Evolutionary conservation across 2,113 vertebrate species (phyloP).

Genomic region (Entosphenus tridentatus): DNA sequence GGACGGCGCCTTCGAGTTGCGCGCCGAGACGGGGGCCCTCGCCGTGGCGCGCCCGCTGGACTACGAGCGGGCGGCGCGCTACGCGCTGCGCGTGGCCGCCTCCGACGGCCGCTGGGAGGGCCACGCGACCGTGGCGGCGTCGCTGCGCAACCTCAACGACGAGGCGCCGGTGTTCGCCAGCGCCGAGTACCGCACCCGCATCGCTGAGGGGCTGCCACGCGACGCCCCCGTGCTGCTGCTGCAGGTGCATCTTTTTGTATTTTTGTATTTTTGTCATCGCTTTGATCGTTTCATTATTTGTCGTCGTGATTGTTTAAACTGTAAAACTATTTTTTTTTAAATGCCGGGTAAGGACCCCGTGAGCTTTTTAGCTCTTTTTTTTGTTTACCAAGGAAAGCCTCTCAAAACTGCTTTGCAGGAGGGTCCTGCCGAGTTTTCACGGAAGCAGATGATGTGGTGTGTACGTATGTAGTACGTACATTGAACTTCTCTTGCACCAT

Average conservation of each 20-base stretch:
- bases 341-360: background rate
- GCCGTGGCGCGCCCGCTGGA: constrained; percentile 47
- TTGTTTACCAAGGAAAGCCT: no score
- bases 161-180: constrained; percentile 51
- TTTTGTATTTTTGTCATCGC: background rate
- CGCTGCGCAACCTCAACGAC: constrained; percentile 53
- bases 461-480: no score
- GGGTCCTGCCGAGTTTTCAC: no score
- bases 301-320: background rate
- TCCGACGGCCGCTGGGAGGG: constrained; percentile 73
- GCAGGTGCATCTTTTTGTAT: constrained; percentile 25
- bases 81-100: constrained; percentile 46
- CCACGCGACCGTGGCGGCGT: constrained; percentile 36
- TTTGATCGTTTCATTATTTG: no score
- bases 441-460: no score
- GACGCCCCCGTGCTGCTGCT: constrained; percentile 48
- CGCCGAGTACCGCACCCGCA: constrained; percentile 51
- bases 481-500: no score
- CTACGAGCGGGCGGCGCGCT: constrained; percentile 44
- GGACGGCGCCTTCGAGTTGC: constrained; percentile 42
- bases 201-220: constrained; percentile 40
- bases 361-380: no score
- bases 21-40: constrained; percentile 51
- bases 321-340: background rate
- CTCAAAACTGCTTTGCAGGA: no score